These are phyloP conservation scores for Patella depressa DNA, from an alignment of 2,888 invertebrate species.

Conservation along the genomic window DNA sequence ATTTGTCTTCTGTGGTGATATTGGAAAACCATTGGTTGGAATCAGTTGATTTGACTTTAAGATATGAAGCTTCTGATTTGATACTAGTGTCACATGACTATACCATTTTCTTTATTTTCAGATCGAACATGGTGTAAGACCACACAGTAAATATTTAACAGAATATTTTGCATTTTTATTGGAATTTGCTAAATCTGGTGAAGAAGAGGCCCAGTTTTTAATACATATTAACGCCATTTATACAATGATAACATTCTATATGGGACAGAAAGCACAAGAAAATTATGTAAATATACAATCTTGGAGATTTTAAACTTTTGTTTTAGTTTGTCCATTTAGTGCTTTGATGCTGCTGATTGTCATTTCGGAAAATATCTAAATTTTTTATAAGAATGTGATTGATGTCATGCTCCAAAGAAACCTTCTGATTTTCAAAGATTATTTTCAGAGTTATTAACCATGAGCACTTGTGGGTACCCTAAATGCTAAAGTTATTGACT, in stretches of 20 bases:
- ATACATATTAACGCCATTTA: constrained; percentile 89
- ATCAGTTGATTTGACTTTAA: too few relatives aligned
- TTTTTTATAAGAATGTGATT: too few relatives aligned
- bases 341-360: not conserved
- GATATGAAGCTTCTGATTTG: too few relatives aligned
- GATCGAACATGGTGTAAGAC: constrained; percentile 76
- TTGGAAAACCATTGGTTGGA: too few relatives aligned
- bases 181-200: constrained; percentile 96
- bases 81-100: too few relatives aligned
- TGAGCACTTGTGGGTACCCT: too few relatives aligned
- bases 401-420: too few relatives aligned
- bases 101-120: constrained; percentile 22
- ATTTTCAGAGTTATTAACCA: too few relatives aligned
- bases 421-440: too few relatives aligned
- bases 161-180: constrained; percentile 93
- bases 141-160: constrained; percentile 79
- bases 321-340: not conserved
- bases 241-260: constrained; percentile 91
- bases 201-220: constrained; percentile 90
- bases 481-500: too few relatives aligned
- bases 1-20: too few relatives aligned
- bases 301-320: not conserved
- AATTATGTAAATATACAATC: constrained; percentile 58
- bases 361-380: too few relatives aligned
- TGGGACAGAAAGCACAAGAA: constrained; percentile 74